These are phyloP conservation scores for Theonella swinhoei DNA, from an alignment of 37 sponge, comb jelly and placozoan species.

Conservation along the genomic window DNA sequence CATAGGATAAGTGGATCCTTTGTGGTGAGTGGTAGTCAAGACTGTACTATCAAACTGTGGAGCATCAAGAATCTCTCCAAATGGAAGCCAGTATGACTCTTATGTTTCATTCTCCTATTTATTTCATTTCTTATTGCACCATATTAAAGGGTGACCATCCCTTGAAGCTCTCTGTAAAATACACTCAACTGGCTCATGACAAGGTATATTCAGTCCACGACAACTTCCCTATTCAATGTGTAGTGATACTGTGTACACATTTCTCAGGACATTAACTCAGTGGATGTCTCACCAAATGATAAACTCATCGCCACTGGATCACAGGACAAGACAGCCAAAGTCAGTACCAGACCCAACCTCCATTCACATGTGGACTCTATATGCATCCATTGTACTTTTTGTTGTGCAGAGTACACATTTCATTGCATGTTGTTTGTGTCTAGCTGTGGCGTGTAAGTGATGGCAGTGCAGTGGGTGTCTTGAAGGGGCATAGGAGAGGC, in stretches of 20 bases:
- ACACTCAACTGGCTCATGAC: slow-evolving; percentile 81
- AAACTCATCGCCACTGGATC: slow-evolving; percentile 92
- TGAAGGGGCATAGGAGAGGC: slow-evolving; percentile 91
- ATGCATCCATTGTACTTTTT: neutral
- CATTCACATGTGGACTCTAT: neutral
- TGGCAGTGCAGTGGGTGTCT: slow-evolving; percentile 59
- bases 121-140: neutral
- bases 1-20: slow-evolving; percentile 49
- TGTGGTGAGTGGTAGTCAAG: slow-evolving; percentile 77
- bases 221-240: slow-evolving; percentile 10
- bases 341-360: slow-evolving; percentile 9
- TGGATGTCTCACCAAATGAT: slow-evolving; percentile 96
- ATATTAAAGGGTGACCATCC: neutral
- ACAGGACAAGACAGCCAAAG: slow-evolving; percentile 95
- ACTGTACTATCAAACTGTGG: slow-evolving; percentile 87
- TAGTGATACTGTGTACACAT: neutral
- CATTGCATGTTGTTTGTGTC: neutral
- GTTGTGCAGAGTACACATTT: neutral
- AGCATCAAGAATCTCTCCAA: slow-evolving; percentile 21
- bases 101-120: neutral
- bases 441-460: slow-evolving; percentile 79
- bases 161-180: slow-evolving; percentile 52
- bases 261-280: slow-evolving; percentile 87
- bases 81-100: neutral
- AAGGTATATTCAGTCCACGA: slow-evolving; percentile 67